These are phyloP conservation scores for Agapostemon virescens DNA, from an alignment of 2,888 invertebrate genomes.

Conservation along the genomic window DNA sequence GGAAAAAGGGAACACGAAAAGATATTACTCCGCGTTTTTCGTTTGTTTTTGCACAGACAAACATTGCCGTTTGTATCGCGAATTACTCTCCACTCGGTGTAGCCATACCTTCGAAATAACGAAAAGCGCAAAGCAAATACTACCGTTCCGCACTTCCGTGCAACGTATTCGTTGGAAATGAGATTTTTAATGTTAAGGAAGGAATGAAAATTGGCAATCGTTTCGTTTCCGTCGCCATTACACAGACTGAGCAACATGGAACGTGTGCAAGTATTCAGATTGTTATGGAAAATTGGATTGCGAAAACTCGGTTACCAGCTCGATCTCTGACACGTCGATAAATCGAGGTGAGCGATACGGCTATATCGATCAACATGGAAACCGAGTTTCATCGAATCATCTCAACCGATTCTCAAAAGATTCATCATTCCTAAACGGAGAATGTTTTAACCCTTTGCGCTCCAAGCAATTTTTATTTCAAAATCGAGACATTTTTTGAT, in stretches of 20 bases:
- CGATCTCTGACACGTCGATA: constrained; percentile 14
- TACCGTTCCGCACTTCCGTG: too few relatives aligned
- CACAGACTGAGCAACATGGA: neutral
- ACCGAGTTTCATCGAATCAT: neutral
- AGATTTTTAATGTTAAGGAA: constrained; percentile 17
- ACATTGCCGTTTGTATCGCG: neutral
- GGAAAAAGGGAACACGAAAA: neutral
- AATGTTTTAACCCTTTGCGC: too few relatives aligned
- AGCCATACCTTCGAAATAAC: neutral
- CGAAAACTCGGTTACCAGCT: constrained; percentile 30
- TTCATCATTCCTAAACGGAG: neutral
- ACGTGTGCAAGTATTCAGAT: constrained; percentile 18
- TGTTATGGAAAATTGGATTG: constrained; percentile 32
- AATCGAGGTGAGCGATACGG: constrained; percentile 9
- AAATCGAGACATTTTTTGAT: too few relatives aligned
- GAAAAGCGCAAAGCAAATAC: neutral
- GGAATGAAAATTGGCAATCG: constrained; percentile 13
- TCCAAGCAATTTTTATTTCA: too few relatives aligned
- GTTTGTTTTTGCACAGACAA: neutral
- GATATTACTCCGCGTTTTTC: neutral
- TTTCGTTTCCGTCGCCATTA: constrained; percentile 19
- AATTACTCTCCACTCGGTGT: neutral
- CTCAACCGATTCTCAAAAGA: neutral
- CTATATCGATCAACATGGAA: constrained; percentile 10
- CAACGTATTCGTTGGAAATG: neutral